phyloP scores from a whole-genome alignment of 1,140 invertebrate genomes.

The Anagrus nilaparvatae region DNA sequence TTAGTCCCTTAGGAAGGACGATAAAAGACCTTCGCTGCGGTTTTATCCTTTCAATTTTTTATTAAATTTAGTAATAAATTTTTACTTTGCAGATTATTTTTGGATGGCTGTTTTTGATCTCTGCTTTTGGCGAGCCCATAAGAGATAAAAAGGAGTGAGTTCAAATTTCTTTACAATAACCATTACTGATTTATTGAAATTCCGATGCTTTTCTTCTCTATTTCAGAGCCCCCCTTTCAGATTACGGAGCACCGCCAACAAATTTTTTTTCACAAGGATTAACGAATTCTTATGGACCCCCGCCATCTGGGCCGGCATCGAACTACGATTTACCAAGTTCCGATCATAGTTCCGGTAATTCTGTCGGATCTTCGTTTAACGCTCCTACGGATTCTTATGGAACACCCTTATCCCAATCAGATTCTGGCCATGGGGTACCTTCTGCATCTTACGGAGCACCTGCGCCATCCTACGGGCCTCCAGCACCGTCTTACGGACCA shows the following conservation, averaged over 20 bases:
- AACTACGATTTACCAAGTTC: conserved; percentile 13
- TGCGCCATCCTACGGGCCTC: conserved; percentile 15
- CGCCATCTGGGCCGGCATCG: conserved; percentile 11
- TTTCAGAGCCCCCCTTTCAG: conserved; percentile 13
- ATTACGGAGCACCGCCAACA: conserved; percentile 16
- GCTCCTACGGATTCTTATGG: conserved; percentile 14
- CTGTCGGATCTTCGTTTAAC: too few species aligned
- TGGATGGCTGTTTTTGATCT: conserved; percentile 32
- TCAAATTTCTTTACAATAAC: too few species aligned
- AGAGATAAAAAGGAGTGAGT: conserved; percentile 38
- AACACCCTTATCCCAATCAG: conserved; percentile 1
- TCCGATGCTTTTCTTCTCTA: too few species aligned
- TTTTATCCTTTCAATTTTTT: conserved; percentile 14
- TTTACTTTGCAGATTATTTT: conserved; percentile 36
- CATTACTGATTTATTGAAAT: too few species aligned
- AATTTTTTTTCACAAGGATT: too few species aligned
- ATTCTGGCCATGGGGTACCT: conserved; percentile 4
- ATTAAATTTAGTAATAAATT: conserved; percentile 7
- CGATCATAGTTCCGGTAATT: not conserved
- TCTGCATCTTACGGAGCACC: conserved; percentile 13
- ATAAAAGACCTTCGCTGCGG: conserved; percentile 18
- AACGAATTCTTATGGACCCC: conserved; percentile 19
- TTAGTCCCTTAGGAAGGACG: too few species aligned
- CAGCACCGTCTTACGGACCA: conserved; percentile 20
- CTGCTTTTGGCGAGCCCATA: conserved; percentile 33